These are phyloP conservation scores for Labeo calbasu DNA, from an alignment of 2,797 vertebrate species.

Conservation along the genomic window DNA sequence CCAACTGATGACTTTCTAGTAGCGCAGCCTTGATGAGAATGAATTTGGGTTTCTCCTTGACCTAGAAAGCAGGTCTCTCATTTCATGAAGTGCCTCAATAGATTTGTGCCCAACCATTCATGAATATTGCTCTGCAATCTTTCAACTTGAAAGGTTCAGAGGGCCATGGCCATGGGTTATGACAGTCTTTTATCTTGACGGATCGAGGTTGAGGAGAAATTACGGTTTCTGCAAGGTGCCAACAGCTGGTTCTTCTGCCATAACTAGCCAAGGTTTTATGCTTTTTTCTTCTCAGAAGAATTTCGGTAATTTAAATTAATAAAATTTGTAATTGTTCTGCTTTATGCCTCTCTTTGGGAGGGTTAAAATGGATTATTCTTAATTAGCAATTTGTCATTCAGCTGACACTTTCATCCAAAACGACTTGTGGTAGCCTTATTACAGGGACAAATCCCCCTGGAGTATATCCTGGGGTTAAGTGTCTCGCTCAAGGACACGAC, in stretches of 20 bases:
- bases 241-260: slow-evolving; percentile 34
- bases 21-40: slow-evolving; percentile 36
- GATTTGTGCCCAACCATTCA: slow-evolving; percentile 53
- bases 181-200: slow-evolving; percentile 53
- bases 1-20: slow-evolving; percentile 27
- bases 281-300: neutral
- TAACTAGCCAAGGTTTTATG: neutral
- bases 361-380: slow-evolving; percentile 28
- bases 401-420: slow-evolving; percentile 24
- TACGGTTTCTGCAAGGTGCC: slow-evolving; percentile 38
- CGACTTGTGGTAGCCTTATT: slow-evolving; percentile 2
- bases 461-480: slow-evolving; percentile 19
- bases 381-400: slow-evolving; percentile 28
- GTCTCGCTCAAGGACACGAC: slow-evolving; percentile 30
- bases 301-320: slow-evolving; percentile 15
- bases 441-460: slow-evolving; percentile 4
- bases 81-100: slow-evolving; percentile 53
- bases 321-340: neutral
- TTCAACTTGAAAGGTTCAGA: slow-evolving; percentile 55
- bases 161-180: slow-evolving; percentile 51
- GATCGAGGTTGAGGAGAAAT: slow-evolving; percentile 50
- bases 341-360: slow-evolving; percentile 25
- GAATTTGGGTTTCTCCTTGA: slow-evolving; percentile 54
- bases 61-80: slow-evolving; percentile 49
- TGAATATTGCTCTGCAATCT: slow-evolving; percentile 54